Evolutionary conservation across 30 jellyfish, hydroid and myxozoan species (phyloP), one percentile per base, ranked within the genome.

Genomic region (Clytia hemisphaerica): DNA sequence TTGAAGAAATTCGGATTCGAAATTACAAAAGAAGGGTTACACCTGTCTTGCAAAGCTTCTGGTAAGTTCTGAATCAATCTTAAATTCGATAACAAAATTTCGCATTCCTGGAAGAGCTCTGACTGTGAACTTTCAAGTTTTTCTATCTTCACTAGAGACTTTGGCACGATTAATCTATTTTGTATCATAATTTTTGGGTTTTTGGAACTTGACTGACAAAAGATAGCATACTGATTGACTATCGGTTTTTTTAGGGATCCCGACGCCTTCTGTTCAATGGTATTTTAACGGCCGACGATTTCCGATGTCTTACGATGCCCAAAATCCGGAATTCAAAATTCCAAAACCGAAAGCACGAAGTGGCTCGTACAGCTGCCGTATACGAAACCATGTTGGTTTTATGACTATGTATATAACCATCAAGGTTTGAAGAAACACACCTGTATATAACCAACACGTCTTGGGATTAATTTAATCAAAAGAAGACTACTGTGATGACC

Each of bases 1-100:
- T 69, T 69, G 32, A 69, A 70, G 18, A 69, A 69, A 32, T 69
- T 69, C 36, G 81, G 81, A 2, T 69, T 69, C 24, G 81, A 69
- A 21, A 33, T 69, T 7, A 69, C 81, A 69, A 75, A 69, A 45
- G 75, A 30, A 3, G 4, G 25, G 29, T 45, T 69, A 55, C 28
- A 18, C 12, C 78, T 69, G 9, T 29, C 33, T 42, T 69, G 81
- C 81, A 27, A 12, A 7, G 75, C 81, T 29, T 45, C 46, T 45
- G 81, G 81, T 69, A 29, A 4, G 76, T 44, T n/a, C n/a, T n/a
- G n/a, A n/a, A n/a, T n/a, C n/a, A n/a, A n/a, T n/a, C n/a, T n/a
- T n/a, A n/a, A n/a, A n/a, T n/a, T n/a, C n/a, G n/a, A n/a, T n/a
- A n/a, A n/a, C n/a, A n/a, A n/a, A n/a, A n/a, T n/a, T n/a, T n/a